phyloP scores from a whole-genome alignment of 2,113 vertebrate genomes.

The Pipra filicauda region DNA sequence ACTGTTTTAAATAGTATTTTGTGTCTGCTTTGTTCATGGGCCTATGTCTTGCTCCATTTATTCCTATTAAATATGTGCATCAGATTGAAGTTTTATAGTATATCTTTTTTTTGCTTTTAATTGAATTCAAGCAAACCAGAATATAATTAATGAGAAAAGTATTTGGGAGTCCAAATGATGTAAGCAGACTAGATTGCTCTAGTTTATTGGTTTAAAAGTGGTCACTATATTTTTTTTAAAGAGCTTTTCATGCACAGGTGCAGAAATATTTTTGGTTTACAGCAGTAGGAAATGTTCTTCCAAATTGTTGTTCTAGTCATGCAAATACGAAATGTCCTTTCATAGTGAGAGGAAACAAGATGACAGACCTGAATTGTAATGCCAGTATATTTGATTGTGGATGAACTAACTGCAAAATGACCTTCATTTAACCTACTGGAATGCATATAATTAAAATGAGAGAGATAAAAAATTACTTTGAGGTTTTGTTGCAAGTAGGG shows the following conservation, averaged over 20 bases:
- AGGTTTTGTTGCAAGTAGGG: neutral
- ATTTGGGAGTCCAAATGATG: neutral
- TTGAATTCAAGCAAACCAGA: neutral
- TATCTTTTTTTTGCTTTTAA: neutral
- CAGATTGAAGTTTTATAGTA: neutral
- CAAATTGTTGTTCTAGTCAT: neutral
- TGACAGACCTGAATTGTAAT: neutral
- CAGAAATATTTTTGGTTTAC: neutral
- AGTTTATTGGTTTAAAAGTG: neutral
- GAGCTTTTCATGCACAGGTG: neutral
- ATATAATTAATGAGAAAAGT: neutral
- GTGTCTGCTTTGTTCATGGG: neutral
- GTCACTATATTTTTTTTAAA: neutral
- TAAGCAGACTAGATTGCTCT: neutral
- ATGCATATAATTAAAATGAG: neutral
- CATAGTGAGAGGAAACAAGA: neutral
- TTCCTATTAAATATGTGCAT: neutral
- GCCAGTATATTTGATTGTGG: neutral
- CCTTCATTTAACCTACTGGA: neutral
- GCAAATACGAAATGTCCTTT: neutral
- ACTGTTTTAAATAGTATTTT: neutral
- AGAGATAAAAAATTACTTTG: neutral
- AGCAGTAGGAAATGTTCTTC: neutral
- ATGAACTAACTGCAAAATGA: neutral
- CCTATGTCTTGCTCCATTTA: neutral